Conservation (phyloP, 30 jellyfish, hydroid and myxozoan genomes). For the Turritopsis dohrnii region DNA sequence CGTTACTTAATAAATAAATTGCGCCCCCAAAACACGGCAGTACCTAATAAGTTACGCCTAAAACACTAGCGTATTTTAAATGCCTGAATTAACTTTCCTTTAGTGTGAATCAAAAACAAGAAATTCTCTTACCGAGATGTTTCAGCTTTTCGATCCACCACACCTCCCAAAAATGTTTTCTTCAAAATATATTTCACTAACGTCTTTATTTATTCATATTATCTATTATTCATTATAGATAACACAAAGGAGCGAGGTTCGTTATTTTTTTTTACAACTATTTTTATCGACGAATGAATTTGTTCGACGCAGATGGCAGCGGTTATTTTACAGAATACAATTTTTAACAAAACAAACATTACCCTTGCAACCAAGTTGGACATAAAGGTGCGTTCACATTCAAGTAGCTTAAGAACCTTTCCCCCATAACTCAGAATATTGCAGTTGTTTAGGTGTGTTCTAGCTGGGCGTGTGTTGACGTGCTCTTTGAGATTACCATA, state of each 20-base stretch:
- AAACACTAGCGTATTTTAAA: background rate
- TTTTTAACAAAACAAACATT: background rate
- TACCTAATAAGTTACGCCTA: background rate
- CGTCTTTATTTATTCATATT: background rate
- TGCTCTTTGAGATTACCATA: too few species aligned
- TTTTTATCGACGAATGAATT: background rate
- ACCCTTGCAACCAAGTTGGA: background rate
- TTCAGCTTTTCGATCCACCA: background rate
- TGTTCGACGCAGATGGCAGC: background rate
- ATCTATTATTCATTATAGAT: background rate
- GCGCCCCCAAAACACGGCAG: too few species aligned
- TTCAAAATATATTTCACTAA: background rate
- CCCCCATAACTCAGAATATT: too few species aligned
- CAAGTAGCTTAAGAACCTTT: too few species aligned
- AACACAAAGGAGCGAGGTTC: background rate
- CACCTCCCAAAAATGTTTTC: background rate
- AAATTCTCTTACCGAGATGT: background rate
- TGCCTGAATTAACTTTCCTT: too few species aligned
- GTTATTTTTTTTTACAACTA: background rate
- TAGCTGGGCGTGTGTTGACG: too few species aligned
- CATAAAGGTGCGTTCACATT: too few species aligned
- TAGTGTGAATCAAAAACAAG: background rate
- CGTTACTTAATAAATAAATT: too few species aligned
- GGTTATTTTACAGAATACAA: background rate
- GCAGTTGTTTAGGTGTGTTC: too few species aligned